phyloP scores from a whole-genome alignment of 2,797 vertebrate genomes.

The Chloroceryle amazona region DNA sequence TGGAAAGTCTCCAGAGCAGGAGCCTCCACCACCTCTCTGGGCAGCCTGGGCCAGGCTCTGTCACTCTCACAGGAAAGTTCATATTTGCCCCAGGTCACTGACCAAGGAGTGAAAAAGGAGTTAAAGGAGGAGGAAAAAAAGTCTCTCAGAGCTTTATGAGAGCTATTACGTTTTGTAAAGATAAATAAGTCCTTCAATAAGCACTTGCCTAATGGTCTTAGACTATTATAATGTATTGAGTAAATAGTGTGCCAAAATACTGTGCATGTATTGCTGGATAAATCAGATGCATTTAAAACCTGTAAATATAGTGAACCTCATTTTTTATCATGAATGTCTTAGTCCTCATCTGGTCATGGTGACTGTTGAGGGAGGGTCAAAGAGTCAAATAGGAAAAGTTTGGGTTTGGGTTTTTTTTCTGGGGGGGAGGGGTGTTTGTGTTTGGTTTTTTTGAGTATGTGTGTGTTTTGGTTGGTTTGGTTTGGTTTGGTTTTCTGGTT shows the following conservation, averaged over 20 bases:
- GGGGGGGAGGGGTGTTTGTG: too few relatives aligned
- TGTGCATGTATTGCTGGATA: neutral
- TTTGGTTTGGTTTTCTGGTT: too few relatives aligned
- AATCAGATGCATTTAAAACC: neutral
- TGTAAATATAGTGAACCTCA: neutral
- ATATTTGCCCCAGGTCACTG: neutral
- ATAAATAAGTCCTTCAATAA: neutral
- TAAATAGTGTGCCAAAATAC: neutral
- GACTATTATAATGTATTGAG: neutral
- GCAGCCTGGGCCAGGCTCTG: too few relatives aligned
- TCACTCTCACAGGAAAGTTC: neutral
- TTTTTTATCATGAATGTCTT: neutral
- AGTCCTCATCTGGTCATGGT: neutral
- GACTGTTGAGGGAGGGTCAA: neutral
- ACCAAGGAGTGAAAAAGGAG: neutral
- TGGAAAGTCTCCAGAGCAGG: too few relatives aligned
- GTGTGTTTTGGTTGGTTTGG: too few relatives aligned
- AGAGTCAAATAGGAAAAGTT: neutral
- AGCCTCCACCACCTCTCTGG: too few relatives aligned
- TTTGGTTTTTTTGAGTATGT: too few relatives aligned
- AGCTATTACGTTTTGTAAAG: neutral
- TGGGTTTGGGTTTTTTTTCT: too few relatives aligned
- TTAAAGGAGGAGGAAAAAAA: neutral
- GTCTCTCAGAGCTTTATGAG: neutral
- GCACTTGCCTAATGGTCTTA: neutral